Percentiles rank a stretch among this genome's conserved stretches.
Evolutionary conservation across 2,888 invertebrate genomes (phyloP).

Genomic region (Rhabditophanes sp.): DNA sequence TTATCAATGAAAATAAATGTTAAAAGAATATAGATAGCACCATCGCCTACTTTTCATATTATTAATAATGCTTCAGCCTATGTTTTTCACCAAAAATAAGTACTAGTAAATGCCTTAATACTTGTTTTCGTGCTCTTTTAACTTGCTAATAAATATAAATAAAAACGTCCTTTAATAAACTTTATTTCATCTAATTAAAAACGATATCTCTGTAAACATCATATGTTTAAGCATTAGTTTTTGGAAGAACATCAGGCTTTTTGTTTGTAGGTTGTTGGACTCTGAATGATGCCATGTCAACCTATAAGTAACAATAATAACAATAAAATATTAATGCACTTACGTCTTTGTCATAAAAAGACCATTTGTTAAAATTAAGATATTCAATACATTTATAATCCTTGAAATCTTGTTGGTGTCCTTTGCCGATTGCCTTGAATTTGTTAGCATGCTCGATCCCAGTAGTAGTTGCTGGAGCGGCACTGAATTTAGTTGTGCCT

Average conservation of each 20-base stretch:
- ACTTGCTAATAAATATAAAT: not conserved
- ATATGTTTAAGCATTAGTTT: too few relatives aligned
- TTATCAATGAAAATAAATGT: too few relatives aligned
- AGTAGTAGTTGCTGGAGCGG: too few relatives aligned
- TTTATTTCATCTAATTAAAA: too few relatives aligned
- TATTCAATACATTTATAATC: constrained; percentile 38
- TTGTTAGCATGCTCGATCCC: constrained; percentile 40
- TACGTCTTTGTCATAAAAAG: constrained; percentile 36
- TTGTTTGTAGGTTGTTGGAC: constrained; percentile 35
- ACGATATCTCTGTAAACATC: too few relatives aligned
- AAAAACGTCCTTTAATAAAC: constrained; percentile 8
- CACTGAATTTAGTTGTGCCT: too few relatives aligned
- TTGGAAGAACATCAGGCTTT: constrained; percentile 30
- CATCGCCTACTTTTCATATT: too few relatives aligned
- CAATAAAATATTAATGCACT: constrained; percentile 4
- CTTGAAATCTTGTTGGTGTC: constrained; percentile 16
- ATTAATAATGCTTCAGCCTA: too few relatives aligned
- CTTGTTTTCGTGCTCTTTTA: too few relatives aligned
- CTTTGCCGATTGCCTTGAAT: constrained; percentile 20
- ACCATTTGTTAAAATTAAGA: constrained; percentile 31
- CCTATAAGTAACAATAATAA: constrained; percentile 13
- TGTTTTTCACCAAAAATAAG: too few relatives aligned
- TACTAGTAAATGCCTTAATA: too few relatives aligned
- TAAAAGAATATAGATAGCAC: too few relatives aligned
- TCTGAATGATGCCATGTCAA: constrained; percentile 25